These are phyloP conservation scores for Forbesichthys agassizii DNA, from an alignment of 2,113 vertebrate species.

Conservation along the genomic window DNA sequence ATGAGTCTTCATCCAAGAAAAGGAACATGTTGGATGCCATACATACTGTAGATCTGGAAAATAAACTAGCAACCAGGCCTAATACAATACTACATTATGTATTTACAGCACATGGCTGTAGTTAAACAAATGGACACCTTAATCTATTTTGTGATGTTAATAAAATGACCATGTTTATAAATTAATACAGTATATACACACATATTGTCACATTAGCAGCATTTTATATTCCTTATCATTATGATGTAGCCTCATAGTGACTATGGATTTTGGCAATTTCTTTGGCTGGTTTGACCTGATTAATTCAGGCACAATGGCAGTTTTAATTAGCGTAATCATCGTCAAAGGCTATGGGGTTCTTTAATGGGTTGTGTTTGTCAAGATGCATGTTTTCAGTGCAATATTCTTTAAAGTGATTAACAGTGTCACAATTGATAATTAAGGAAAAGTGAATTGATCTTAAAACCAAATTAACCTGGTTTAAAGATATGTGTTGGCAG, in stretches of 20 bases:
- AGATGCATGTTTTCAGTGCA: constrained; percentile 71
- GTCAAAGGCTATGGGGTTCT: constrained; percentile 73
- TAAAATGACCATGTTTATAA: not conserved
- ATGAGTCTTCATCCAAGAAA: constrained; percentile 54
- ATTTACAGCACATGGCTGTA: not conserved
- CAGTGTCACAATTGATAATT: constrained; percentile 75
- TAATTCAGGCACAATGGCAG: constrained; percentile 64
- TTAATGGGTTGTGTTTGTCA: constrained; percentile 78
- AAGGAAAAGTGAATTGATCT: constrained; percentile 68
- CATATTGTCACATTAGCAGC: not conserved
- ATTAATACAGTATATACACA: not conserved
- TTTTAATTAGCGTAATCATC: constrained; percentile 78
- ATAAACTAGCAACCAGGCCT: constrained; percentile 48
- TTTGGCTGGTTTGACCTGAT: constrained; percentile 71
- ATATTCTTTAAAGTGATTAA: constrained; percentile 69
- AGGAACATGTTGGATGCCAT: constrained; percentile 60
- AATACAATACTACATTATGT: not conserved
- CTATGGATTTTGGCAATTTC: constrained; percentile 66
- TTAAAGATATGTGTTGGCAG: constrained; percentile 68
- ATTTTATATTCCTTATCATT: constrained; percentile 10
- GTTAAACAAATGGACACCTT: no score
- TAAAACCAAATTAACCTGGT: constrained; percentile 65
- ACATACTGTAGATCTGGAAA: constrained; percentile 61
- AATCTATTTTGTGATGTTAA: not conserved
- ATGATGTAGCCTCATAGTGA: constrained; percentile 43